Evolutionary conservation across 1,140 invertebrate species (phyloP), one percentile per base, ranked within the genome.

Genomic region (Thrips palmi): DNA sequence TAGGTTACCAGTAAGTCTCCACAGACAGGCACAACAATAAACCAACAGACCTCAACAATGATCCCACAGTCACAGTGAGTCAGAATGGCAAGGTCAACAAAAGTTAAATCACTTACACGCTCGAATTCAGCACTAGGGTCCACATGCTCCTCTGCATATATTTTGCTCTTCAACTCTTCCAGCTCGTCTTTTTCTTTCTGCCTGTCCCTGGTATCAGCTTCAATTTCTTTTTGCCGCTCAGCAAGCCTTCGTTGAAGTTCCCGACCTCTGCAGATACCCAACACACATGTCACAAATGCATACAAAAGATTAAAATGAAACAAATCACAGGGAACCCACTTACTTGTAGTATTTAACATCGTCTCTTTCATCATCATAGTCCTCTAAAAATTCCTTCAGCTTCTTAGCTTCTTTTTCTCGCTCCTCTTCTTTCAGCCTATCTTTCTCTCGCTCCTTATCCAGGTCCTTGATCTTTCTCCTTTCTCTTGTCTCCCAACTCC

Each of bases 311-410:
- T 7, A 33, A 8, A 10, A 14, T 8, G 10, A 12, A 12, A n/a
- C 8, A 33, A 14, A 8, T n/a, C 7, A 33, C 8, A 33, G n/a
- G 8, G 31, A 7, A 18, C 31, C 14, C 19, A 54, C 60, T 62
- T 57, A 78, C 75, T 87, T 92, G 62, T 96, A 97, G 64, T 87
- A 97, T 57, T 96, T 96, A 19, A 79, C 67, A 57, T 97, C 94
- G 59, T 97, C 89, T 33, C 87, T 65, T 59, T 97, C 88, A 58
- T 98, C 93, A 57, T 97, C 91, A 55, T 98, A 98, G 58, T 97
- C 93, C 60, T 98, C 92, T 7, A 97, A 67, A 56, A 97, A 97
- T 63, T 97, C 88, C 58, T 93, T 92, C 10, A 98, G 65, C 27
- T 85, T 68, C 59, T 88, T 86, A 0, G 88, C 91, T 62, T 97